Evolutionary conservation across 2,797 vertebrate genomes (phyloP).

Genomic region (Fistularia commersonii): DNA sequence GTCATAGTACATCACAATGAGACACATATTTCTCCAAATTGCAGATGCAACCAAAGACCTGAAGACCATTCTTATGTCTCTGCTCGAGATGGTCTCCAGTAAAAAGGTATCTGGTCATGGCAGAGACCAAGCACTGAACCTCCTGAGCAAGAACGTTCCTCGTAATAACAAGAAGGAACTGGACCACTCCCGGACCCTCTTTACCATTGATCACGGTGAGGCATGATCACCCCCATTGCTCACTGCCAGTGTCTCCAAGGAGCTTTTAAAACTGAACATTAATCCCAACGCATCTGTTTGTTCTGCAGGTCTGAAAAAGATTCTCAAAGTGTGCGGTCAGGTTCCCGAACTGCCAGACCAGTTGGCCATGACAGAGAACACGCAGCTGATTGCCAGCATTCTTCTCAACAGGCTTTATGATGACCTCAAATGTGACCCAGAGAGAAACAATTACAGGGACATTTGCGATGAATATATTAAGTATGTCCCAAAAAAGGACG

Average conservation of each 20-base stretch:
- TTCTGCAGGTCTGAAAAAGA: slow-evolving; percentile 88
- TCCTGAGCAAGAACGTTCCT: slow-evolving; percentile 91
- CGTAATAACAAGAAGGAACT: slow-evolving; percentile 77
- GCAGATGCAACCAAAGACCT: slow-evolving; percentile 88
- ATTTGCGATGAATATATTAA: slow-evolving; percentile 91
- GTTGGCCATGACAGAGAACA: slow-evolving; percentile 90
- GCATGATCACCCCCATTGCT: background rate
- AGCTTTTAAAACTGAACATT: background rate
- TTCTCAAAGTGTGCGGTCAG: slow-evolving; percentile 94
- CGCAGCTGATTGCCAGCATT: slow-evolving; percentile 90
- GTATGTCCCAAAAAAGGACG: slow-evolving; percentile 70
- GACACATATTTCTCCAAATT: no score
- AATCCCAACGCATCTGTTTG: background rate
- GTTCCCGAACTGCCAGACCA: slow-evolving; percentile 89
- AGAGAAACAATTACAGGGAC: slow-evolving; percentile 86
- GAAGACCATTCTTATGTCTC: slow-evolving; percentile 81
- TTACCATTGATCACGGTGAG: slow-evolving; percentile 90
- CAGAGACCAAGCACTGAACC: slow-evolving; percentile 91
- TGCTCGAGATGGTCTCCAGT: slow-evolving; percentile 88
- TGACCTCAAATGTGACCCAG: slow-evolving; percentile 89
- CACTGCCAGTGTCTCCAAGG: no score
- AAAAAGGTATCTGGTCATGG: slow-evolving; percentile 92
- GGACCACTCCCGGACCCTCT: slow-evolving; percentile 82
- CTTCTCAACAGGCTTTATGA: slow-evolving; percentile 91
- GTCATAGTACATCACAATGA: no score